Conservation (phyloP, 2,888 invertebrate genomes). For the Pilophorus perplexus region DNA sequence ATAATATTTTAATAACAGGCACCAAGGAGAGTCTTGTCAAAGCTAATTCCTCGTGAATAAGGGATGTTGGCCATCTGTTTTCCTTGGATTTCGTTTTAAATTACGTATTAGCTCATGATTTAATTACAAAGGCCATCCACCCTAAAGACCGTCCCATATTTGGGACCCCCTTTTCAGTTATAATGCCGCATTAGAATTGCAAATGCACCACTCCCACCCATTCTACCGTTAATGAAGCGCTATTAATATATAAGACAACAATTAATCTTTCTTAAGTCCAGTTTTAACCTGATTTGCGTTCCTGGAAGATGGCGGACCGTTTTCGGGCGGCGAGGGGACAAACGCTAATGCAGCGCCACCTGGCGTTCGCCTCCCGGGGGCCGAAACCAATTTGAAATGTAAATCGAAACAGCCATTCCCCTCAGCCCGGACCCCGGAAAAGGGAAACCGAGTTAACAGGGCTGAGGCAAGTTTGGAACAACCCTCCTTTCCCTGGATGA, state of each 20-base stretch:
- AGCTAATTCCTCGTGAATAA: too few species aligned
- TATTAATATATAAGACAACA: slow-evolving; percentile 18
- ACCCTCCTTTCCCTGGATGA: neutral
- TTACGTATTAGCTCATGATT: slow-evolving; percentile 20
- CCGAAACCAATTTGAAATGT: slow-evolving; percentile 16
- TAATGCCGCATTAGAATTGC: slow-evolving; percentile 11
- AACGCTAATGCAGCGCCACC: neutral
- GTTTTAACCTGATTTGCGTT: slow-evolving; percentile 15
- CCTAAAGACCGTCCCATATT: slow-evolving; percentile 1
- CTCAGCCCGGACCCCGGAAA: slow-evolving; percentile 1
- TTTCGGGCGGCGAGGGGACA: neutral
- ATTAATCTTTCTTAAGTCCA: slow-evolving; percentile 15
- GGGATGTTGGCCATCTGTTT: too few species aligned
- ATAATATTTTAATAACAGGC: too few species aligned
- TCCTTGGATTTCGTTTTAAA: slow-evolving; percentile 10
- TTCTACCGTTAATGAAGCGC: slow-evolving; percentile 8
- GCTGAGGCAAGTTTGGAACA: neutral
- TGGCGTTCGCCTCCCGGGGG: slow-evolving; percentile 3
- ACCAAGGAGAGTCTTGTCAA: too few species aligned
- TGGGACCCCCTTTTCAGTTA: slow-evolving; percentile 2
- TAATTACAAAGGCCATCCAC: slow-evolving; percentile 9
- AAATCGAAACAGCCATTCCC: slow-evolving; percentile 5
- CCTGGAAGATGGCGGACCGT: neutral
- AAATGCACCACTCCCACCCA: neutral
- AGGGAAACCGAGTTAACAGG: neutral